Evolutionary conservation across 2,888 invertebrate genomes (phyloP), one percentile per base, ranked within the genome.

Genomic region (Blera fallax): DNA sequence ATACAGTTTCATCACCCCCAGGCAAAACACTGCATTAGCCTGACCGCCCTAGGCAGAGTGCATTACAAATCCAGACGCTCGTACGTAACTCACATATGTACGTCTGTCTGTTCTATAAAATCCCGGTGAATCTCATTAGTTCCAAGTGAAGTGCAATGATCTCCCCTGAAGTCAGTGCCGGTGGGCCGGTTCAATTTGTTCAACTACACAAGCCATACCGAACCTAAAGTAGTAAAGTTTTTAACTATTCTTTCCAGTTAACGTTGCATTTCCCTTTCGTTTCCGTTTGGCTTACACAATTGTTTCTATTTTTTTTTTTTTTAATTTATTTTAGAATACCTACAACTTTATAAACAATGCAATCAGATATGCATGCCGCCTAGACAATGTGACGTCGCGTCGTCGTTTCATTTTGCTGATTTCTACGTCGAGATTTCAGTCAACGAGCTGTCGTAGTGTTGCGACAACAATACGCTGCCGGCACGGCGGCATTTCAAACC

Each of bases 381-480:
- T 69, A 84, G 83, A 84, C 83, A 84, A 79, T 74, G 74, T 74
- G 83, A 80, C 84, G 84, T 76, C 80, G 80, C 70, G 72, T 37
- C 64, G 48, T 60, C 24, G 43, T 62, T 60, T 37, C 37, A 43
- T 65, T 24, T 58, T 50, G 32, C 60, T 50, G 79, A 79, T 73
- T 79, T 79, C 50, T 32, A 50, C 56, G 62, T 48, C 45, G 29
- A 73, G 72, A 83, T 78, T 82, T 72, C 67, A 82, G 45, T 84
- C 37, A 72, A 32, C 54, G 27, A 45, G 40, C 70, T 77, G 60
- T 74, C 65, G 45, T 43, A 21, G 52, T 73, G 45, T 73, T 67
- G 83, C 60, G 60, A 67, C 73, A 79, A 64, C 79, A 73, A 58
- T 40, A 32, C 73, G 60, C 74, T 60, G 18, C 58, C 50, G 58